phyloP scores from a whole-genome alignment of 2,113 vertebrate genomes.

The Sebastes fasciatus region DNA sequence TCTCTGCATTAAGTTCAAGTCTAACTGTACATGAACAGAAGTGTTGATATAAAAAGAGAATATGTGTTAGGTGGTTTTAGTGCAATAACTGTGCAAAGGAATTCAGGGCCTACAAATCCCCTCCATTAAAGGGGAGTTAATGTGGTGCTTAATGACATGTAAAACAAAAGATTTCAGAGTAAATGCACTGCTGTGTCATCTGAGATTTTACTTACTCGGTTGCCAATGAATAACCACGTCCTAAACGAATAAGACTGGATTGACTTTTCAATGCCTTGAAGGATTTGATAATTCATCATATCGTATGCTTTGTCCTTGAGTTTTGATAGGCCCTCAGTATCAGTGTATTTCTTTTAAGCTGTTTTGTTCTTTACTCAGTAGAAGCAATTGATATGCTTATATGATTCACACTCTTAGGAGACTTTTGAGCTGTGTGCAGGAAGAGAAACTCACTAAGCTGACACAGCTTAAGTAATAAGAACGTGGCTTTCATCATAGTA shows the following conservation, averaged over 20 bases:
- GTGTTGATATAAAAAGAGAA: conserved; percentile 15
- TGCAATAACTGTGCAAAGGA: conserved; percentile 14
- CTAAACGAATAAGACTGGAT: conserved; percentile 28
- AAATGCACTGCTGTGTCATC: conserved; percentile 26
- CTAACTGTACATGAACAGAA: not conserved
- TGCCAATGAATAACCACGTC: conserved; percentile 45
- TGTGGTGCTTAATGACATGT: conserved; percentile 28
- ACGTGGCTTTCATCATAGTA: conserved; percentile 64
- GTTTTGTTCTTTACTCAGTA: conserved; percentile 44
- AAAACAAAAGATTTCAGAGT: conserved; percentile 21
- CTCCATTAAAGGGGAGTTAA: conserved; percentile 12
- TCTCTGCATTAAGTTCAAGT: conserved; percentile 17
- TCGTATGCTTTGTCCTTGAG: conserved; percentile 63
- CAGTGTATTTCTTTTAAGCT: conserved; percentile 38
- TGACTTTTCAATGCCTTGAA: conserved; percentile 41
- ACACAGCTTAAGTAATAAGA: conserved; percentile 75
- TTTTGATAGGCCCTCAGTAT: conserved; percentile 47
- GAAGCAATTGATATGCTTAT: conserved; percentile 64
- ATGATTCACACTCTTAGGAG: conserved; percentile 66
- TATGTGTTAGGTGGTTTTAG: conserved; percentile 7
- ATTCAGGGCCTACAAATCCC: conserved; percentile 11
- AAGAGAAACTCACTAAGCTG: conserved; percentile 71
- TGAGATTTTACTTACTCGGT: conserved; percentile 34
- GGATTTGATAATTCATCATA: conserved; percentile 47
- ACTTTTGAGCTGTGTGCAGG: conserved; percentile 55